Evolutionary conservation across 2,113 vertebrate species (phyloP), one percentile per base, ranked within the genome.

Genomic region (Heterocephalus glaber): DNA sequence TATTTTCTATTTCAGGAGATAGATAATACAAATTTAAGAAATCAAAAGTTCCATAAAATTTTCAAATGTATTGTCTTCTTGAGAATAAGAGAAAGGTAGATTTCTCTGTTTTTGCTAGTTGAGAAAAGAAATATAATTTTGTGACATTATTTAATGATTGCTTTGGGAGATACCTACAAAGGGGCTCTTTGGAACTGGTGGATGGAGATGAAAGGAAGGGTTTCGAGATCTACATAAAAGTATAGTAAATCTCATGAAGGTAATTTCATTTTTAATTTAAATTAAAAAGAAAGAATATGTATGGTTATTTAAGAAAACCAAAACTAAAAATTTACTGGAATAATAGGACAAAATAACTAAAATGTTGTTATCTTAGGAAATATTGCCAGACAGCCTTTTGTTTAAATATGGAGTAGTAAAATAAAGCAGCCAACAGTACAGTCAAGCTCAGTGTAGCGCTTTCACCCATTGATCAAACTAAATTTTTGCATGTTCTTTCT

Each of bases 1-100:
- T 76, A 68, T 93, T 90, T 87, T 93, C 17, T 95, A 54, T 68
- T 76, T 90, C 41, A 83, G 82, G 30, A 86, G 74, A 93, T 87
- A 63, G 41, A 54, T 83, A 83, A 52, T 93, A 63, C 4, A 86
- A 33, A 68, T 77, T 63, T 81, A 81, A 61, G 66, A 81, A 92
- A 49, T 49, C 80, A 33, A 81, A 86, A 33, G 1, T 76, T 33
- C 16, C 65, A 68, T 84, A 52, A 79, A 41, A 63, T 49, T 41
- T 92, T 94, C 76, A 94, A 82, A 49, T 76, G 38, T 66, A 65
- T n/a, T 54, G 7, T 49, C 30, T 84, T 77, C 41, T 81, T 80
- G 47, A 72, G 72, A 54, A 38, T 70, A 83, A 88, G 10, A 85
- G 12, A 79, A 9, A 2, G 38, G 13, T 47, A 66, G 33, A 72